Base-by-base conservation (phyloP, 2,797 vertebrate species). In the Lemur catta region DNA sequence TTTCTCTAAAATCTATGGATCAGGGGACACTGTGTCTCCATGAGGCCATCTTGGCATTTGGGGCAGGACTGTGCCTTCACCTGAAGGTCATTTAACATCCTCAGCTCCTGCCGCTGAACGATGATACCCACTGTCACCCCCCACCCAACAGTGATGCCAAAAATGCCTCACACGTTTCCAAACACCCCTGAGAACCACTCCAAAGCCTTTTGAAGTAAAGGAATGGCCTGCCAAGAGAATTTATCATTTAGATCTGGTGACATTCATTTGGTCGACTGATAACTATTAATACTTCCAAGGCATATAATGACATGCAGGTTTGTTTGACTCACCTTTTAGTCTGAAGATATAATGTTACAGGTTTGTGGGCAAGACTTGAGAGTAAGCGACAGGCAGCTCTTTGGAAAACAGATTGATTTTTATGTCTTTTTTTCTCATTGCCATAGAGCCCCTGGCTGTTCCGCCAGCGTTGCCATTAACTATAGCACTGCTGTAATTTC, bases 301-400 rank as follows among this genome's bases (percentile, higher is more conserved):
- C 41, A 15, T 59, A 10, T 81, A 74, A 71, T 63, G 57, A 57
- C 46, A 7, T 0, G 3, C 33, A n/a, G 65, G 43, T 72, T 85
- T 35, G 46, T 87, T 48, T 67, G 76, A 87, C 50, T 84, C 76
- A 48, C 71, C 85, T 94, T 41, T 35, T 38, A 63, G 72, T 84
- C 65, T 30, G 50, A 48, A 84, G 81, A 89, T 96, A 43, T 96
- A 43, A 13, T n/a, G 26, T 92, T 69, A 93, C 48, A 57, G 76
- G 55, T 50, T 61, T 67, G 48, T 30, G 67, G 79, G 84, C 67
- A 59, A 78, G 26, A 33, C 13, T 67, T n/a, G 4, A 59, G 78
- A 57, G 18, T 20, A 20, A 79, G 78, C 79, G 28, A 14, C 35
- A 33, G 91, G n/a, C 52, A 59, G 14, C 67, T 87, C 41, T 87